A percentile compares a stretch with the other conserved stretches of the same genome.
Evolutionary conservation across 2,113 vertebrate genomes (phyloP).

Genomic region (Nestor notabilis): DNA sequence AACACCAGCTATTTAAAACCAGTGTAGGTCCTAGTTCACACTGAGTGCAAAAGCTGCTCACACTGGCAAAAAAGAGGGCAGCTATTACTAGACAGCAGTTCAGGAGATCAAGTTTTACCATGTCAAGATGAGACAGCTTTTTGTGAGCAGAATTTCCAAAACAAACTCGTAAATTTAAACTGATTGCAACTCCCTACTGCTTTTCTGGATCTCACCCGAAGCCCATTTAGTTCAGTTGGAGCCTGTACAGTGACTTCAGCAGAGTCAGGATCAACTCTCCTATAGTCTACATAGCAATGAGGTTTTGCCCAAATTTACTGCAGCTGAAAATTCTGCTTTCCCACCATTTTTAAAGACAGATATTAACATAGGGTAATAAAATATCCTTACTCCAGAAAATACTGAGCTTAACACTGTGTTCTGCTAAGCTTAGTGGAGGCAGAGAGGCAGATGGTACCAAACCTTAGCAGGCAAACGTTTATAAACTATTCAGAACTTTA

Average conservation of each 20-base stretch:
- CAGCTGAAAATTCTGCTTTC: conserved; percentile 22
- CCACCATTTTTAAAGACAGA: background rate
- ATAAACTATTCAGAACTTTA: background rate
- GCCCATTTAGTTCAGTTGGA: conserved; percentile 10
- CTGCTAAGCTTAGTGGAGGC: background rate
- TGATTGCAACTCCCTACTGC: conserved; percentile 25
- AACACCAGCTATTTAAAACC: background rate
- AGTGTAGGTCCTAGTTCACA: background rate
- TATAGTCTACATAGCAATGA: background rate
- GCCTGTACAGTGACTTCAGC: background rate
- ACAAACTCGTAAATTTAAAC: conserved; percentile 22
- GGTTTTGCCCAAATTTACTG: background rate
- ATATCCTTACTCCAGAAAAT: background rate
- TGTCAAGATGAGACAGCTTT: background rate
- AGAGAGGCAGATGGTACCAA: background rate
- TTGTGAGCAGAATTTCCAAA: conserved; percentile 1
- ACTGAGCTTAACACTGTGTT: background rate
- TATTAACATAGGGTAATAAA: background rate
- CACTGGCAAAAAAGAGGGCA: background rate
- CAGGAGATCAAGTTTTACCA: background rate
- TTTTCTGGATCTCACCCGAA: conserved; percentile 16
- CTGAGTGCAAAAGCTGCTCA: background rate
- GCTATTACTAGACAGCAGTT: background rate
- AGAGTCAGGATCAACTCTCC: background rate
- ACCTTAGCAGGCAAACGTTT: background rate